Conservation (phyloP, 2,797 vertebrate genomes). For the Spheniscus humboldti region DNA sequence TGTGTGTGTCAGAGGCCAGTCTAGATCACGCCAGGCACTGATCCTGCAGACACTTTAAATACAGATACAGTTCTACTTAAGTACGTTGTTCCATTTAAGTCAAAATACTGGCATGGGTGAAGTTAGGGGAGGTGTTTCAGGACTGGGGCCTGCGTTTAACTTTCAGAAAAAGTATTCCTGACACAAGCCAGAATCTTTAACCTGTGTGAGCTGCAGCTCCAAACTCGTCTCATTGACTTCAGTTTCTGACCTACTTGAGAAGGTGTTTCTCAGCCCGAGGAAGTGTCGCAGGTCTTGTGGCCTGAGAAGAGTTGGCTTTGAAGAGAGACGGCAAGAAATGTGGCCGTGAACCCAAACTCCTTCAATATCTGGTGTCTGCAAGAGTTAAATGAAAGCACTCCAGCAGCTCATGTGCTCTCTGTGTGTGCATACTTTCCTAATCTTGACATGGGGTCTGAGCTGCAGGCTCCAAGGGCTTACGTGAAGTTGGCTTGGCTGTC, state of each 20-base stretch:
- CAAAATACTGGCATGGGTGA: conserved; percentile 20
- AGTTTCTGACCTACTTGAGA: neutral
- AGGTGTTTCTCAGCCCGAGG: neutral
- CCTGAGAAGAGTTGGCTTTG: neutral
- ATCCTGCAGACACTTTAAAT: conserved; percentile 9
- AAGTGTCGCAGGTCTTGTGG: neutral
- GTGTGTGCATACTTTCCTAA: conserved; percentile 64
- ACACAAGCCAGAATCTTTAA: conserved; percentile 46
- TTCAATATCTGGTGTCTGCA: neutral
- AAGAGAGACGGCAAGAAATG: neutral
- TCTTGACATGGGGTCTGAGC: conserved; percentile 61
- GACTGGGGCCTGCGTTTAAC: conserved; percentile 9
- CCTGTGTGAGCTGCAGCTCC: neutral
- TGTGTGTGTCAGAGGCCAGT: neutral
- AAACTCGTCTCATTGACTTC: neutral
- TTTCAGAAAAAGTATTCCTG: conserved; percentile 24
- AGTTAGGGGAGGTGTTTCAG: conserved; percentile 5
- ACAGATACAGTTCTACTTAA: conserved; percentile 23
- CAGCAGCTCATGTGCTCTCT: conserved; percentile 52
- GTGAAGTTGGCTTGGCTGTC: conserved; percentile 51
- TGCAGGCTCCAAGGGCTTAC: conserved; percentile 16
- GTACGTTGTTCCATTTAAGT: conserved; percentile 41
- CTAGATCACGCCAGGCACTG: neutral
- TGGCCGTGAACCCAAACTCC: neutral
- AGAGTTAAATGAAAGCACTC: conserved; percentile 50